Evolutionary conservation across 2,113 vertebrate genomes (phyloP).

Genomic region (Globicephala melas): DNA sequence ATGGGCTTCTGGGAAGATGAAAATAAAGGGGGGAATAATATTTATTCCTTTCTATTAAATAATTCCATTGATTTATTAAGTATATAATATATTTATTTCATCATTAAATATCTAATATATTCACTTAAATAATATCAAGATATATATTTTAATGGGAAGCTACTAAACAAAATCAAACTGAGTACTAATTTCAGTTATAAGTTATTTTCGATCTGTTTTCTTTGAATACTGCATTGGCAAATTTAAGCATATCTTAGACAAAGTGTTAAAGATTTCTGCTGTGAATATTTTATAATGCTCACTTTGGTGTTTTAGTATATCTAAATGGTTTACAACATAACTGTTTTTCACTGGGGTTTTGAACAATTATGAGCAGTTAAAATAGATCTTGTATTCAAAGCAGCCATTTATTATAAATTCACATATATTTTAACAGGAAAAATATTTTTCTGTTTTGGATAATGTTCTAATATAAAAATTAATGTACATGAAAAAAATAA

Average conservation of each 20-base stretch:
- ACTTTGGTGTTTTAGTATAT: neutral
- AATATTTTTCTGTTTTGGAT: neutral
- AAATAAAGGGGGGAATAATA: neutral
- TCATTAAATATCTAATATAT: neutral
- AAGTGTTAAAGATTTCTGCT: neutral
- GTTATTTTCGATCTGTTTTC: neutral
- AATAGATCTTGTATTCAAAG: neutral
- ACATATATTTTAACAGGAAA: neutral
- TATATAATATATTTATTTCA: neutral
- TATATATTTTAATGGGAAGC: neutral
- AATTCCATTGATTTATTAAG: neutral
- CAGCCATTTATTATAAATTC: neutral
- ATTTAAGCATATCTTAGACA: neutral
- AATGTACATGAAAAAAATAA: neutral
- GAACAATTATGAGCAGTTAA: neutral
- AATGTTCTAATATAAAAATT: neutral
- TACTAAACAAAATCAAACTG: neutral
- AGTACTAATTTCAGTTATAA: neutral
- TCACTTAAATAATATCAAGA: neutral
- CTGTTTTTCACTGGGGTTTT: neutral
- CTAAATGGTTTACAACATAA: neutral
- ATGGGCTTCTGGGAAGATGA: neutral
- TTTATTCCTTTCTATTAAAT: slow-evolving; percentile 13
- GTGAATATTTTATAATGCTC: neutral
- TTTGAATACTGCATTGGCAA: neutral